Evolutionary conservation across 2,797 vertebrate species (phyloP), one percentile per base, ranked within the genome.

Genomic region (Sebastes taczanowskii): DNA sequence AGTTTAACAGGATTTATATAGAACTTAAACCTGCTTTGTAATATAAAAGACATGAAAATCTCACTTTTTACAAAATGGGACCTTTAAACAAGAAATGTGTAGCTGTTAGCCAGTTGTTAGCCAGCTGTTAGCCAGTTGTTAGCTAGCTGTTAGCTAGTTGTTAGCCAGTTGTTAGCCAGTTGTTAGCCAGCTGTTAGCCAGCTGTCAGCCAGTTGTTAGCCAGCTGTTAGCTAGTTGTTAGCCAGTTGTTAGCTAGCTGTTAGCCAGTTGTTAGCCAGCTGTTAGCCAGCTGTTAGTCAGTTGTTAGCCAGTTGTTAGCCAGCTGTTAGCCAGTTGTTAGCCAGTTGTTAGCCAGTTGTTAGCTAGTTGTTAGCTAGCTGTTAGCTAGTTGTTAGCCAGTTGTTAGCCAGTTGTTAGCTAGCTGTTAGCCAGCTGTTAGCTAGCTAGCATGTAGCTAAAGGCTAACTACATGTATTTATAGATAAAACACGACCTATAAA

Each of bases 241-340:
- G 29, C 29, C 0, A 30, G 6, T 0, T 30, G 29, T 30, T 7
- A 30, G 29, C 29, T 2, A 35, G 10, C 0, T 35, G 34, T 35
- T 35, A 35, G 34, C 34, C 0, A 35, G 34, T 0, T 35, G 34
- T 35, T 35, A 35, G 34, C 34, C 0, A 35, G 10, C 0, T 35
- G 34, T 35, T 35, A 35, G 34, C 34, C 0, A 35, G 34, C 0
- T 35, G 4, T 35, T 35, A 35, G 34, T 10, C 0, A 35, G 34
- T 0, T 35, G 34, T 11, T 35, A 35, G 34, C 4, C 0, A 35
- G 34, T 0, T 35, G 34, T 35, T 35, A 35, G 34, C 10, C 0
- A 35, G 10, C 0, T 35, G 34, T 35, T 35, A 35, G 34, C 34
- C 0, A 35, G 10, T 0, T 35, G 34, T 35, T 11, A 35, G 34